These are phyloP conservation scores for Mesaphorura yosii DNA, from an alignment of 1,140 invertebrate species.

Conservation along the genomic window DNA sequence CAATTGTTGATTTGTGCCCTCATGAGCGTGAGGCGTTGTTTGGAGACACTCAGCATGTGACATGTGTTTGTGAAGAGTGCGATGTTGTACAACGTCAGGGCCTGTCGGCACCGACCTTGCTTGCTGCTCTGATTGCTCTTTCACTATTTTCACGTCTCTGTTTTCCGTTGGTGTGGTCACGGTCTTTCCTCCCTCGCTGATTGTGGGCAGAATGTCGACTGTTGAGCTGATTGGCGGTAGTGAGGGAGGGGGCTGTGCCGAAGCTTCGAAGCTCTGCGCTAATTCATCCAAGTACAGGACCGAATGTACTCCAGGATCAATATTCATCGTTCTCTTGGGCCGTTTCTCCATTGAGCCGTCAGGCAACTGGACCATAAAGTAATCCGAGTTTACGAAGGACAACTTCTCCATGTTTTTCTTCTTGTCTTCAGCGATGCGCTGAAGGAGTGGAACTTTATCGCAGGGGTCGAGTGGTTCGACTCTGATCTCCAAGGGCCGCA, in stretches of 20 bases:
- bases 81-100: too few relatives aligned
- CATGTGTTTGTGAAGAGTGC: too few relatives aligned
- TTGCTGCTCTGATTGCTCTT: too few relatives aligned
- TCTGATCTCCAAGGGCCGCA: constrained; percentile 65
- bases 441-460: constrained; percentile 41
- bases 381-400: constrained; percentile 64
- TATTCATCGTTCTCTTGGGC: constrained; percentile 64
- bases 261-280: neutral
- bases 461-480: neutral
- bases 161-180: too few relatives aligned
- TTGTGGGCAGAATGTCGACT: too few relatives aligned
- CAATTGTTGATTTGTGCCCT: too few relatives aligned
- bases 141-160: too few relatives aligned
- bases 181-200: too few relatives aligned
- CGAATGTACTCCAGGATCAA: constrained; percentile 81
- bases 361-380: constrained; percentile 75
- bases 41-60: too few relatives aligned
- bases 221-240: neutral
- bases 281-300: constrained; percentile 1
- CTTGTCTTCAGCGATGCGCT: constrained; percentile 81
- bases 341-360: constrained; percentile 77
- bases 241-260: neutral
- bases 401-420: constrained; percentile 71
- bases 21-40: too few relatives aligned
- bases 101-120: too few relatives aligned